Evolutionary conservation across 2,888 invertebrate genomes (phyloP).

Genomic region (Chromoteleia sp.): DNA sequence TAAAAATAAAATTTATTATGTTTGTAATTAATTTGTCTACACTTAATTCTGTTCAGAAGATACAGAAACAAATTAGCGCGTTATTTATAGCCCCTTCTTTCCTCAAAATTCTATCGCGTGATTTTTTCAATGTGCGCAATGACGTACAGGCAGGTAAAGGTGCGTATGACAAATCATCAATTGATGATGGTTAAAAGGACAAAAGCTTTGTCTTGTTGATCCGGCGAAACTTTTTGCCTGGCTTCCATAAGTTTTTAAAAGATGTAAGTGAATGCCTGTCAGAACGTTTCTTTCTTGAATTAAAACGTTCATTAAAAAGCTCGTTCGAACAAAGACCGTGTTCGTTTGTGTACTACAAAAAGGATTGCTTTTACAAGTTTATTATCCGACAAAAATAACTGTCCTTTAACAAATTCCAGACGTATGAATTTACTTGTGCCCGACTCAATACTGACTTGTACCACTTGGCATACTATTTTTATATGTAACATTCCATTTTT

Average conservation of each 20-base stretch:
- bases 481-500: no score
- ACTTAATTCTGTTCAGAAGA: no score
- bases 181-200: background rate
- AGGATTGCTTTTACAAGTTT: background rate
- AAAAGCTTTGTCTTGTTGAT: slow-evolving; percentile 8
- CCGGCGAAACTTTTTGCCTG: background rate
- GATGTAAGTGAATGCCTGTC: slow-evolving; percentile 11
- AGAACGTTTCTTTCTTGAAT: background rate
- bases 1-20: background rate
- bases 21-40: background rate
- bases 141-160: background rate
- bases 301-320: slow-evolving; percentile 6
- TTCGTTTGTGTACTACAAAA: background rate
- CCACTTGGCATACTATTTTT: background rate
- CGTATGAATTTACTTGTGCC: background rate
- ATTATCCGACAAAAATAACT: slow-evolving; percentile 7
- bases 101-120: background rate
- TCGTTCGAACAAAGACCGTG: background rate
- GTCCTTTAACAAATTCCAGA: background rate
- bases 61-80: no score
- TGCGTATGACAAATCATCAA: slow-evolving; percentile 1
- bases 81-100: no score
- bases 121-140: background rate
- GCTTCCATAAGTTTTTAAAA: background rate
- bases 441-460: slow-evolving; percentile 10